phyloP scores from a whole-genome alignment of 2,113 vertebrate genomes.

The Chamaetylas fuelleborni region DNA sequence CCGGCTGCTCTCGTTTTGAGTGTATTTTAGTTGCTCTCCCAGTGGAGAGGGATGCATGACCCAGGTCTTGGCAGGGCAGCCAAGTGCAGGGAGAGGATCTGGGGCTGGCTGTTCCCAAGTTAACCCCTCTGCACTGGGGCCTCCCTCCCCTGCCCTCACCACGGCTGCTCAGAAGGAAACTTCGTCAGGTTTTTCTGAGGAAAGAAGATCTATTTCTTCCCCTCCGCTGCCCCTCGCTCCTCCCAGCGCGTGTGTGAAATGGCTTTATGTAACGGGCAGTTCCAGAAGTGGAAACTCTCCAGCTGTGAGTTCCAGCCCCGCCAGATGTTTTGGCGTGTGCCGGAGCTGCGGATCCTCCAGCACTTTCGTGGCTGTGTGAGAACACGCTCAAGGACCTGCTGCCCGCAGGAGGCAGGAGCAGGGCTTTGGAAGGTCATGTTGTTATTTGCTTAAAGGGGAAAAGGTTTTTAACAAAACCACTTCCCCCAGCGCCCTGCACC shows the following conservation, averaged over 20 bases:
- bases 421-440: constrained; percentile 27
- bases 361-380: constrained; percentile 40
- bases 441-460: constrained; percentile 3
- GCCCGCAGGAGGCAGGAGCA: constrained; percentile 39
- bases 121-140: background rate
- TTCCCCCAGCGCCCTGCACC: background rate
- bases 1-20: background rate
- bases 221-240: constrained; percentile 41
- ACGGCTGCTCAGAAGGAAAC: background rate
- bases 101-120: background rate
- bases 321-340: constrained; percentile 61
- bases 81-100: background rate
- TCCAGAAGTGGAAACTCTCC: constrained; percentile 60
- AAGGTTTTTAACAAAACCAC: background rate
- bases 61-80: background rate
- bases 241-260: constrained; percentile 45
- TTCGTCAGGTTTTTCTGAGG: background rate
- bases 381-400: constrained; percentile 38
- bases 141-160: background rate
- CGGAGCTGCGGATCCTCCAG: background rate
- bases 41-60: background rate
- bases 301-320: constrained; percentile 56
- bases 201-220: constrained; percentile 40
- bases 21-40: background rate
- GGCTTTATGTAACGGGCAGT: constrained; percentile 60